Base-by-base conservation (phyloP, 2,113 vertebrate species). In the Pedetes capensis region DNA sequence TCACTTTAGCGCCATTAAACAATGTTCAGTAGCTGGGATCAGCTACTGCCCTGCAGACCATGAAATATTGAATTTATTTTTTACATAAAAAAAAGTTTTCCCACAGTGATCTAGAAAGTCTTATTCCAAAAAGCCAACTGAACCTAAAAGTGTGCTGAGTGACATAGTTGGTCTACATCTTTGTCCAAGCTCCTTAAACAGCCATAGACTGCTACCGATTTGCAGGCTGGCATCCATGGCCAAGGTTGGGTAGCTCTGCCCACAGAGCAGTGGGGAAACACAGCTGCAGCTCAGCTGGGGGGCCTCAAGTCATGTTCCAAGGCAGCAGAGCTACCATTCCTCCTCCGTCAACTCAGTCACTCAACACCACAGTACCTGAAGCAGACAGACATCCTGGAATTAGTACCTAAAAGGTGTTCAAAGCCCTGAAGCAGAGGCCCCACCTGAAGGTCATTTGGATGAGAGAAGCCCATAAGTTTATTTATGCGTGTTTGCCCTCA, bases 401-500 rank as follows among this genome's bases (percentile, higher is more conserved):
- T n/a, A 25, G 5, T 32, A 47, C 47, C 51, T 79, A 59, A 66
- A 74, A 76, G 16, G 17, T 69, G 12, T 57, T 68, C 18, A 29
- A 63, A 85, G 29, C 76, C 55, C 53, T 16, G 22, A 29, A 71
- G 17, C 27, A 75, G 72, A 86, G 86, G 37, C 47, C 37, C 63
- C 64, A 47, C 86, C 88, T 66, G 14, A 44, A 89, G 64, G 69
- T 55, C 51, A 66, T 80, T 90, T 78, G 47, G 44, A 53, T 83
- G 63, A 97, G 63, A 83, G 87, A 83, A 55, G 12, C 69, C 22
- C 49, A 75, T 89, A 20, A 8, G 63, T 91, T 57, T 84, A 34
- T 81, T 95, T 71, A 71, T 53, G 22, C 32, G 85, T 91, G 82
- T 91, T 84, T 94, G 39, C 76, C 81, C 93, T 88, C 55, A 8